phyloP scores from a whole-genome alignment of 2,888 invertebrate genomes.

The Sinopyrophorus schimmeli region DNA sequence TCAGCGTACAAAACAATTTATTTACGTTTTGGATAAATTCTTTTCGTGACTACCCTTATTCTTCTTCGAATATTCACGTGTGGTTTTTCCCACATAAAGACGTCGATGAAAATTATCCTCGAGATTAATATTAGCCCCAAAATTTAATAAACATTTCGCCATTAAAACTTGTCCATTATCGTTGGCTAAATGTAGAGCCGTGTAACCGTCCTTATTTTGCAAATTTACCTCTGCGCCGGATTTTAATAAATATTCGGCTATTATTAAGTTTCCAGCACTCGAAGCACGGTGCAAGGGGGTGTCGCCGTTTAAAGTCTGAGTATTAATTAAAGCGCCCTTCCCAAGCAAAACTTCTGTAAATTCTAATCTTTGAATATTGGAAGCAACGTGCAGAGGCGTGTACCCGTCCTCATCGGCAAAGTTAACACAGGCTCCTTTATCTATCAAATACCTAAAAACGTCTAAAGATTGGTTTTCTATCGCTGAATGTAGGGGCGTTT shows the following conservation, averaged over 20 bases:
- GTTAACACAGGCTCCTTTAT: slow-evolving; percentile 21
- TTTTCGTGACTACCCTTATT: too few species aligned
- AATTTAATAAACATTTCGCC: slow-evolving; percentile 9
- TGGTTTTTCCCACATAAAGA: background rate
- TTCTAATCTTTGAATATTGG: slow-evolving; percentile 3
- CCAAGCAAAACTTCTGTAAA: slow-evolving; percentile 12
- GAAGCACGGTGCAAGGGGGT: slow-evolving; percentile 21
- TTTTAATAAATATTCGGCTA: slow-evolving; percentile 19
- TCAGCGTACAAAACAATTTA: too few species aligned
- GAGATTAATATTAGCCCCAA: slow-evolving; percentile 14
- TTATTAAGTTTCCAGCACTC: slow-evolving; percentile 14
- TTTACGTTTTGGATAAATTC: background rate
- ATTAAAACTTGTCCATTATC: slow-evolving; percentile 17
- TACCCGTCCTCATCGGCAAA: slow-evolving; percentile 23
- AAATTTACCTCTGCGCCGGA: slow-evolving; percentile 13
- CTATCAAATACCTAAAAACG: slow-evolving; percentile 11
- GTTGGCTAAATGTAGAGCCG: slow-evolving; percentile 17
- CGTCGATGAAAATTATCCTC: slow-evolving; percentile 16
- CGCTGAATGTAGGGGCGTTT: slow-evolving; percentile 21
- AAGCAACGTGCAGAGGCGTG: slow-evolving; percentile 23
- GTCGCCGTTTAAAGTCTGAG: slow-evolving; percentile 23
- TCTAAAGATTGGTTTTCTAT: slow-evolving; percentile 14
- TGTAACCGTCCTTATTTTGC: slow-evolving; percentile 19
- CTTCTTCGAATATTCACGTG: too few species aligned
- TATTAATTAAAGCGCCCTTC: slow-evolving; percentile 20